Evolutionary conservation across 1,140 invertebrate genomes (phyloP), one percentile per base, ranked within the genome.

Genomic region (Drosophila parabipectinata): DNA sequence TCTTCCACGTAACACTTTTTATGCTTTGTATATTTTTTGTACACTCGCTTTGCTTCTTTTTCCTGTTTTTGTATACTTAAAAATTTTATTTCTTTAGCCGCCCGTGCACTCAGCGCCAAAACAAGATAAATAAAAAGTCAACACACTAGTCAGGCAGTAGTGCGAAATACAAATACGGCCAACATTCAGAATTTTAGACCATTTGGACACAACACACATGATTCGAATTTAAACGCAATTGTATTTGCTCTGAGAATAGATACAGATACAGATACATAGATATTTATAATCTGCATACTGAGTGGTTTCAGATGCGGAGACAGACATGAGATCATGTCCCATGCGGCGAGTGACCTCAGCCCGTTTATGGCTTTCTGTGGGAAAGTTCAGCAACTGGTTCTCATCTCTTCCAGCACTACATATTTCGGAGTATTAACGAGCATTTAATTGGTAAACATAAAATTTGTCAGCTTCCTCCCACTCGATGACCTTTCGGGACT

Each of bases 151-250:
- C 15, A 15, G 15, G 24, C 71, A 18, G 14, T 85, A 59, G 62
- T 57, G 50, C 73, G 47, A 73, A 57, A 55, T 41, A 44, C 21
- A 75, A 76, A 69, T 47, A 59, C 37, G 28, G 28, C 45, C 7
- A 15, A 32, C 48, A 28, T 28, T 6, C 1, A 28, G 34, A 73
- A 57, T 71, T 51, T 26, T 83, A 79, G 64, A 82, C 71, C 63
- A 57, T 39, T 79, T 77, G 24, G 39, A 44, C 57, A 52, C 57
- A 50, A 37, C 48, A 50, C n/a, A 48, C 66, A 72, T 79, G 79
- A 87, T 87, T 81, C 62, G 81, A 84, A 85, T 81, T 75, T 81
- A 82, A 74, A 78, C 82, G 82, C 81, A 85, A 87, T 85, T 87
- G 68, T 87, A 67, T 63, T 87, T 77, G 62, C 67, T 45, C 32